phyloP scores from a whole-genome alignment of 2,113 vertebrate species.

The Siniperca knerii region DNA sequence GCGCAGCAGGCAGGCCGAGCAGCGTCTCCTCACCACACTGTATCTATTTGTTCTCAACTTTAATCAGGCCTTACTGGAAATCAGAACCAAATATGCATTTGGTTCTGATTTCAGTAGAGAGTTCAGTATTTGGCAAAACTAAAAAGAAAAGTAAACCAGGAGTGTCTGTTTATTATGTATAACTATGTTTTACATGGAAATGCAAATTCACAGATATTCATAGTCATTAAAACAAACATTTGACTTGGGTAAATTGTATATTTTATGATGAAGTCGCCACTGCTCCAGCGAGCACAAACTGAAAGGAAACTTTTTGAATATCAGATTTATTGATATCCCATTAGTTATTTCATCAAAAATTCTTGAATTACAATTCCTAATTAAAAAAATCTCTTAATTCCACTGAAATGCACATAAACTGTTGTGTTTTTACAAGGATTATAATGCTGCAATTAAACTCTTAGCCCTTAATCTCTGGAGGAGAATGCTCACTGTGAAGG shows the following conservation, averaged over 20 bases:
- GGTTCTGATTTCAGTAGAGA: too few species aligned
- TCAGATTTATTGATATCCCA: neutral
- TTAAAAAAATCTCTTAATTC: neutral
- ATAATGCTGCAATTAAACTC: neutral
- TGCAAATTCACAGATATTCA: neutral
- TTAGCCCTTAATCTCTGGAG: conserved; percentile 10
- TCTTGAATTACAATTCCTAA: neutral
- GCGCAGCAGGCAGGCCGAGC: conserved; percentile 10
- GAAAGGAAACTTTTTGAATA: neutral
- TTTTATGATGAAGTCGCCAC: neutral
- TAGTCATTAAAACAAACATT: neutral
- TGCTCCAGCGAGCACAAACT: neutral
- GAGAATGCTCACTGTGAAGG: neutral
- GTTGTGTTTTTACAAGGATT: conserved; percentile 23
- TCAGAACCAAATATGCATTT: neutral
- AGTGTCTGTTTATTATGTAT: neutral
- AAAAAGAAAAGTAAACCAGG: neutral
- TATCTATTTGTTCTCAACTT: conserved; percentile 22
- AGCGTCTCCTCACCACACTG: conserved; percentile 3
- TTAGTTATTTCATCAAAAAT: neutral
- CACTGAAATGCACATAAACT: neutral
- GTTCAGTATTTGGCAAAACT: neutral
- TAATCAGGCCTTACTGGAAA: neutral
- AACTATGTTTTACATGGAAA: neutral
- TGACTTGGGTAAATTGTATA: neutral